Base-by-base conservation (phyloP, 2,888 invertebrate genomes). In the Tenodera sinensis region DNA sequence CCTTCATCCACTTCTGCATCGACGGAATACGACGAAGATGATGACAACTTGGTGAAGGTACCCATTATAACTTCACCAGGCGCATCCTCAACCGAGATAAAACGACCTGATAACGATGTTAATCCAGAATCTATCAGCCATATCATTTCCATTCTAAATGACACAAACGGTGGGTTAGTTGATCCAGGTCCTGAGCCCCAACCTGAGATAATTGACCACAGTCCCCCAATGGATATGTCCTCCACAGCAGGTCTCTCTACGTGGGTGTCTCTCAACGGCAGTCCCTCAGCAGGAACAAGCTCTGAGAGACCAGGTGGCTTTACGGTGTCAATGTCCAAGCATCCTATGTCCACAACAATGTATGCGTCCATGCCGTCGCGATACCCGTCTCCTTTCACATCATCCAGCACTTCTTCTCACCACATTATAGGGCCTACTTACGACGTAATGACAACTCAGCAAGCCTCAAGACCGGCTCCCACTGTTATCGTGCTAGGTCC, bases 401-500 rank as follows among this genome's bases (percentile, higher is more conserved):
- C 87, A 81, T n/a, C 30, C 71, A 42, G 88, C n/a, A 83, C 88
- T 28, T 83, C 27, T 14, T 54, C 83, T 47, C 83, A 87, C 42
- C 82, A 89, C 87, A 27, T 84, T 83, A 82, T 83, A 27, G 87
- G 87, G 14, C 87, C 87, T 15, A 34, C 34, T 12, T 87, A 83
- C n/a, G 87, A 87, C 30, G 87, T 87, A 1, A 27, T 83, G 12
- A 87, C 88, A 2, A 84, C 89, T 12, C 27, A 82, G 28, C 83
- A 85, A 25, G 30, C 83, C 15, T 71, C 89, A 1, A 89, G 84
- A n/a, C 88, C 92, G 12, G 91, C 95, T 15, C 95, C 95, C 0
- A 95, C 95, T 0, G 94, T 95, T 6, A 95, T 95, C n/a, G 95
- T 95, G 12, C 92, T 95, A 3, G 94, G 95, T 1, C 94, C 95